Base-by-base conservation (phyloP, 1,140 invertebrate genomes). In the Glossosoma conforme region DNA sequence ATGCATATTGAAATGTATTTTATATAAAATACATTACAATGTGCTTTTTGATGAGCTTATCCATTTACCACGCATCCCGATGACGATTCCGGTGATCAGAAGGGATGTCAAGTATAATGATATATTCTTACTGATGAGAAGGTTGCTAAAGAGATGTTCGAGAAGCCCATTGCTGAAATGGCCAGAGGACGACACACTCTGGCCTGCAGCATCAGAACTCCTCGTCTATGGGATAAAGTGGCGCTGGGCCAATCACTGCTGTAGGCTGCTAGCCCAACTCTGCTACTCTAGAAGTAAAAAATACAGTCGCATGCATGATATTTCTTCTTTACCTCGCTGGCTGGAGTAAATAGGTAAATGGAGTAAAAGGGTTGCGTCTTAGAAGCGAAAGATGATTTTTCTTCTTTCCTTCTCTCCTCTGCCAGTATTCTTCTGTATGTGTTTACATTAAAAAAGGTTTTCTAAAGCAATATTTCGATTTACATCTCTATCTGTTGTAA, bases 91-190 rank as follows among this genome's bases (percentile, higher is more conserved):
- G 6, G 3, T 2, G 11, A 15, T 15, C 14, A 10, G 21, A 15
- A 19, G 21, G 13, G 5, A 36, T 17, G 5, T 36, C n/a, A n/a
- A 28, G 18, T 17, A 21, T 6, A 22, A 13, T 6, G 28, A 30
- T 24, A 44, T 9, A 8, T 37, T 48, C 33, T 56, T 21, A 57
- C 55, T 14, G 55, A 53, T 10, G 55, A 44, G 13, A 57, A 51
- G n/a, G 55, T 57, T 3, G 45, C 17, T 19, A 57, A 33, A 20
- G 50, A 53, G 20, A 57, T 45, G n/a, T 43, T 48, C 1, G 50
- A 43, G 25, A 53, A 57, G 1, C 55, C 55, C 50, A 53, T 53
- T 5, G 50, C 45, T 2, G 50, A 50, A 10, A 57, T 57, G 5
- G 28, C 18, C 6, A 53, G 21, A 0, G 50, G 55, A 10, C 20